These are phyloP conservation scores for Peromyscus californicus DNA, from an alignment of 2,113 vertebrate species.

Conservation along the genomic window DNA sequence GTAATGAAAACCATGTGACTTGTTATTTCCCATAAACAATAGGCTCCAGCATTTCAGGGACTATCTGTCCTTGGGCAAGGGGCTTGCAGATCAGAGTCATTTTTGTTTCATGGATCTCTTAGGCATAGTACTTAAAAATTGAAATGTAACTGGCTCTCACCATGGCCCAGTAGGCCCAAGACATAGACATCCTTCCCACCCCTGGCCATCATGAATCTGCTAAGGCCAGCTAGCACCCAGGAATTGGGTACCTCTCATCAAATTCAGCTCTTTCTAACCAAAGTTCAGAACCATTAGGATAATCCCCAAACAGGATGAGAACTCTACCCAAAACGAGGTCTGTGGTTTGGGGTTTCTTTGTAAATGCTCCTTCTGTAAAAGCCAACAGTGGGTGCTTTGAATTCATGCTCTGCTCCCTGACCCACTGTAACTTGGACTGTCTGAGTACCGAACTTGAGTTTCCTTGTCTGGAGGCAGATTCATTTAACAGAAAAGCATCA, in stretches of 20 bases:
- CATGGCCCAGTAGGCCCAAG: background rate
- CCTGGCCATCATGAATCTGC: background rate
- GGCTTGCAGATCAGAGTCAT: too few species aligned
- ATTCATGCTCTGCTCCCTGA: background rate
- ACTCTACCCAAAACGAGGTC: background rate
- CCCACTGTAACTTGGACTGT: background rate
- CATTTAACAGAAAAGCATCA: constrained; percentile 8
- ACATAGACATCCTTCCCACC: too few species aligned
- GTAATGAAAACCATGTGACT: too few species aligned
- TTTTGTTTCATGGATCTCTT: too few species aligned
- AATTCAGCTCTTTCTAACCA: background rate
- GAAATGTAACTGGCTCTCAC: too few species aligned
- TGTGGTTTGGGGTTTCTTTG: background rate
- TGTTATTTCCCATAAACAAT: too few species aligned
- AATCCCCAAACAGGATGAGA: background rate
- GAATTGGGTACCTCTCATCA: background rate
- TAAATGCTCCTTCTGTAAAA: background rate
- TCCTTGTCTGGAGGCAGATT: constrained; percentile 4
- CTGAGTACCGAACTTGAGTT: background rate
- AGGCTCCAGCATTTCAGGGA: too few species aligned
- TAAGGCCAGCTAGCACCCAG: background rate
- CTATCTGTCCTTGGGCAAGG: too few species aligned
- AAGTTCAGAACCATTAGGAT: background rate
- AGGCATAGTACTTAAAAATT: too few species aligned
- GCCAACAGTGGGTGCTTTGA: background rate